Conservation (phyloP, 2,113 vertebrate species). For the Dendropsophus ebraccatus region DNA sequence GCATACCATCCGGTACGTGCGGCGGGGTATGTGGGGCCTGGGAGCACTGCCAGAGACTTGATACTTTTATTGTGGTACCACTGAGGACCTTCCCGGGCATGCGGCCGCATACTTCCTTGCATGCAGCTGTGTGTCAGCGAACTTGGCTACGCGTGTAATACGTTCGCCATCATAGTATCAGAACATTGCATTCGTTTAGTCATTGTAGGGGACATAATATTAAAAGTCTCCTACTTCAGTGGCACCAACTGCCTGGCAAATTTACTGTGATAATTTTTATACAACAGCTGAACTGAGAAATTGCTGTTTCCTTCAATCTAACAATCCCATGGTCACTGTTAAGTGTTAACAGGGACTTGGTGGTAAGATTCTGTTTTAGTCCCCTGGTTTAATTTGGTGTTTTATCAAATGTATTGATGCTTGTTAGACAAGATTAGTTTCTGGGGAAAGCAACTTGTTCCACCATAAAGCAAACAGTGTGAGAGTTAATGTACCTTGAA, state of each 20-base stretch:
- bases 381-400: slow-evolving; percentile 40
- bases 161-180: no score
- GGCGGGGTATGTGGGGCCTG: no score
- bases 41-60: no score
- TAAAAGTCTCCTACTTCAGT: no score
- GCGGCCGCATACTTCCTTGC: no score
- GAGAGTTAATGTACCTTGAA: slow-evolving; percentile 55
- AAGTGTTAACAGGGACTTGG: neutral
- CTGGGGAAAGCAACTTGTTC: slow-evolving; percentile 58
- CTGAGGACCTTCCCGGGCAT: no score
- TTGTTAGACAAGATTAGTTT: slow-evolving; percentile 58
- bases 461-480: slow-evolving; percentile 55
- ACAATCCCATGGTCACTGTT: neutral
- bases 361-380: neutral
- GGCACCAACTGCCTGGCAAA: neutral
- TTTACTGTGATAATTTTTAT: neutral
- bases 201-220: no score
- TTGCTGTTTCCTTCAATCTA: neutral
- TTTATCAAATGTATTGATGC: slow-evolving; percentile 47
- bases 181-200: no score
- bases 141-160: no score
- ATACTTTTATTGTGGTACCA: no score
- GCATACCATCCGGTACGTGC: no score
- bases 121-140: no score
- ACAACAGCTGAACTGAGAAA: neutral